Evolutionary conservation across 2,113 vertebrate genomes (phyloP), one percentile per base, ranked within the genome.

Genomic region (Sinocyclocheilus maitianheensis): DNA sequence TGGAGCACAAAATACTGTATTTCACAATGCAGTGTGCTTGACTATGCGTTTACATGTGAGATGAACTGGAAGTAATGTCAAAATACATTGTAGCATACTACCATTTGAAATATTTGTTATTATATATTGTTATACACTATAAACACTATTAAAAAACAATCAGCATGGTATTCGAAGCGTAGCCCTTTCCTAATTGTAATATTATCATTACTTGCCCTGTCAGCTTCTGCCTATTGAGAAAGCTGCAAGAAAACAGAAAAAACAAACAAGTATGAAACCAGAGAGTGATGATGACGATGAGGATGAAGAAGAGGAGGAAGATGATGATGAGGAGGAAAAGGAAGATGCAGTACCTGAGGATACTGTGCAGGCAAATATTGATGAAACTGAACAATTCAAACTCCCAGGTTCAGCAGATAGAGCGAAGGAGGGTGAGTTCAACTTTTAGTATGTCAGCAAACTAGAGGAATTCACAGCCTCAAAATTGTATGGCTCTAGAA

Each of bases 191-290:
- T 43, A 34, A 20, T 20, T 34, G 9, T 79, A 3, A 20, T 79
- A 2, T 2, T 6, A 55, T 60, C 55, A 60, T 60, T 12, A 7
- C 48, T n/a, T 76, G 40, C 20, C 46, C 6, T 78, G 26, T 76
- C 85, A 99, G 98, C 92, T 99, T 91, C 94, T 99, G 89, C 98
- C 98, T 26, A 99, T 99, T 85, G 98, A 99, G 86, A 95, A 93
- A 90, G 97, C 96, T 74, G 96, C 97, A 26, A 93, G 93, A 89
- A 95, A 89, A 91, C 96, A 94, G 84, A 96, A 97, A 90, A 96
- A 96, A 79, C 80, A 94, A 81, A 80, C 91, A 79, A 79, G 85
- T 2, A 76, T 92, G 90, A 88, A 22, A 63, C 69, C 89, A 46
- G 91, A 85, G 8, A 90, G 87, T 89, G 94, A 94, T 48, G 94